A percentile compares a stretch with the other conserved stretches of the same genome.
Conservation (phyloP, 2,888 invertebrate genomes). For the Eupelmus urozonus region DNA sequence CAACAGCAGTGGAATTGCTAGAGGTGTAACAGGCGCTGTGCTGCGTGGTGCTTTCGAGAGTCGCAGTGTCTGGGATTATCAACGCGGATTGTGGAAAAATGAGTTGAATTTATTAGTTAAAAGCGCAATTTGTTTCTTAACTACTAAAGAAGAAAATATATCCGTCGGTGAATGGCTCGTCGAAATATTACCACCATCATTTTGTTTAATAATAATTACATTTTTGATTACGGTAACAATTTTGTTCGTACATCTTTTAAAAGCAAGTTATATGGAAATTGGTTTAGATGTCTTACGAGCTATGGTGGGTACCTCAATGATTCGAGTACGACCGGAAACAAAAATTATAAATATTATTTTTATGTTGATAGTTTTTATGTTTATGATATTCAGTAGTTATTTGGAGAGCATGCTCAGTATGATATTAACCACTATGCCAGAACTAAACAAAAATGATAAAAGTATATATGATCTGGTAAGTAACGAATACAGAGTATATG, state of each 20-base stretch:
- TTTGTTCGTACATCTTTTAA: background rate
- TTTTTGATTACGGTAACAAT: background rate
- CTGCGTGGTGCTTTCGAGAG: constrained; percentile 14
- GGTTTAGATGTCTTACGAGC: too few relatives aligned
- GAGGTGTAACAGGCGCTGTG: background rate
- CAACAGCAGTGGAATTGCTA: background rate
- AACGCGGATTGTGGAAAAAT: constrained; percentile 22
- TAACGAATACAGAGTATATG: background rate
- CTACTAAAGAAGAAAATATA: background rate
- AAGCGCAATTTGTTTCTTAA: constrained; percentile 8
- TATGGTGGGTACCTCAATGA: too few relatives aligned
- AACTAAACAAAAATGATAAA: background rate
- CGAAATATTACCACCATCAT: background rate
- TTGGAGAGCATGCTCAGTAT: constrained; percentile 1
- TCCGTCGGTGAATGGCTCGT: background rate
- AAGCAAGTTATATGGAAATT: background rate
- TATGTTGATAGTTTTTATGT: too few relatives aligned
- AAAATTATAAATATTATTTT: too few relatives aligned
- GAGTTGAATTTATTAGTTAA: constrained; percentile 3
- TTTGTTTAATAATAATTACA: background rate
- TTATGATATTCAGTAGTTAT: too few relatives aligned
- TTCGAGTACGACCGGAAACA: too few relatives aligned
- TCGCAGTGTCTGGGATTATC: background rate
- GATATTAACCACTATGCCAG: background rate
- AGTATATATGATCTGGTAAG: background rate